Evolutionary conservation across 2,113 vertebrate genomes (phyloP).

Genomic region (Otus sunia): DNA sequence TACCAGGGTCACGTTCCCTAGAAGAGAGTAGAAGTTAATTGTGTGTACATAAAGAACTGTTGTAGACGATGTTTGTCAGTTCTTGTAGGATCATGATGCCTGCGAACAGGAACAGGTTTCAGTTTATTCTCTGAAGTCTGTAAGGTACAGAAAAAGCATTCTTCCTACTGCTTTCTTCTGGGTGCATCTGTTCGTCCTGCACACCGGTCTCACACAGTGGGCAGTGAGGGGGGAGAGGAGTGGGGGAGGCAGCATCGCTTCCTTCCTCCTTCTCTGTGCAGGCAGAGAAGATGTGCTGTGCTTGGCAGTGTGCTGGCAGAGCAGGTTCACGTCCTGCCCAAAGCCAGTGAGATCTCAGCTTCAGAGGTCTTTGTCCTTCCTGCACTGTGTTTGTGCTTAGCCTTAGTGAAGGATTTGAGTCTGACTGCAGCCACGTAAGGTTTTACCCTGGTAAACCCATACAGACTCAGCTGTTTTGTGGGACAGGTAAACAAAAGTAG

Average conservation of each 20-base stretch:
- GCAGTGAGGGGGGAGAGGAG: not conserved
- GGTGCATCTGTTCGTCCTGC: not conserved
- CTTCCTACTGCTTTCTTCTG: not conserved
- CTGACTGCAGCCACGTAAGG: not conserved
- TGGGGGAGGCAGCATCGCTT: accelerated
- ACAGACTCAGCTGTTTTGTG: not conserved
- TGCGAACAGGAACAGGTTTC: not conserved
- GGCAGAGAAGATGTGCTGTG: not conserved
- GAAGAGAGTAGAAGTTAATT: not conserved
- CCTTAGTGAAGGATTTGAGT: not conserved
- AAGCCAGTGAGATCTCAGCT: not conserved
- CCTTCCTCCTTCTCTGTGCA: accelerated
- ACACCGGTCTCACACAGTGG: not conserved
- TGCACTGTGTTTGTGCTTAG: not conserved
- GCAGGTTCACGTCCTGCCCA: not conserved
- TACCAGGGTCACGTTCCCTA: not conserved
- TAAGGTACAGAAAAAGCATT: not conserved
- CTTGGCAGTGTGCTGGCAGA: not conserved
- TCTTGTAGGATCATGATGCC: not conserved
- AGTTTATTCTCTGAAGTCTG: not conserved
- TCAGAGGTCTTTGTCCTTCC: not conserved
- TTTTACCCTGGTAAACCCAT: not conserved
- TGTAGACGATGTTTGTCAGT: not conserved
- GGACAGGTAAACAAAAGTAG: not conserved
- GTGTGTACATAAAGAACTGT: not conserved